Base-by-base conservation (phyloP, 2,797 vertebrate genomes). In the Pseudomugil gertrudae region DNA sequence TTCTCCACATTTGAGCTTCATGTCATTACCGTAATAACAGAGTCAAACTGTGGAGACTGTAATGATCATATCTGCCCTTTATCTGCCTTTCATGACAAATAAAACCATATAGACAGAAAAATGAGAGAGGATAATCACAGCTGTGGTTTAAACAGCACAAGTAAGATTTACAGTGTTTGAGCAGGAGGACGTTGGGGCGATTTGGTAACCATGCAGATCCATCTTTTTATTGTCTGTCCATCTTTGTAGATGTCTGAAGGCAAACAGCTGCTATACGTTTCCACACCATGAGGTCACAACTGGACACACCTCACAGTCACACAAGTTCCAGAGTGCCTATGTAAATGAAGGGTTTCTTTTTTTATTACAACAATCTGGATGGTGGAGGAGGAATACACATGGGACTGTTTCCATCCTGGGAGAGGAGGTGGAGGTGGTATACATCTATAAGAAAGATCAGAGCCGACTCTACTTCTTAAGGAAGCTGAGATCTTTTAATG, bases 181-280 rank as follows among this genome's bases (percentile, higher is more conserved):
- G 45, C 58, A 6, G 52, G 69, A 79, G 63, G 57, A 64, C n/a
- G 0, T 63, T 30, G 15, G 57, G 75, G 63, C 76, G 76, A 84
- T 59, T 38, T 52, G 71, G 45, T 51, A 76, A 82, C 58, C 54
- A 15, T 15, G 64, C 63, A 56, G 72, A 88, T 76, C 70, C 54
- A 59, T 84, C 83, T 9, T 76, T 84, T 82, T 81, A 87, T 67
- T 81, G 77, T 71, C 61, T 30, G 7, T 80, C 68, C n/a, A 54
- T 80, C 76, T 78, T 1, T 60, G 60, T 74, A 69, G 74, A 78
- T 55, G 71, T 83, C 45, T 59, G 3, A 56, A 40, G 15, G 36
- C 6, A 58, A 8, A 47, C 69, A 69, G 79, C 64, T 79, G 77
- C 64, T 87, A 69, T 67, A 70, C 52, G 64, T 81, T 72, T 63